phyloP scores from a whole-genome alignment of 1,140 invertebrate genomes.

The Achatina immaculata region DNA sequence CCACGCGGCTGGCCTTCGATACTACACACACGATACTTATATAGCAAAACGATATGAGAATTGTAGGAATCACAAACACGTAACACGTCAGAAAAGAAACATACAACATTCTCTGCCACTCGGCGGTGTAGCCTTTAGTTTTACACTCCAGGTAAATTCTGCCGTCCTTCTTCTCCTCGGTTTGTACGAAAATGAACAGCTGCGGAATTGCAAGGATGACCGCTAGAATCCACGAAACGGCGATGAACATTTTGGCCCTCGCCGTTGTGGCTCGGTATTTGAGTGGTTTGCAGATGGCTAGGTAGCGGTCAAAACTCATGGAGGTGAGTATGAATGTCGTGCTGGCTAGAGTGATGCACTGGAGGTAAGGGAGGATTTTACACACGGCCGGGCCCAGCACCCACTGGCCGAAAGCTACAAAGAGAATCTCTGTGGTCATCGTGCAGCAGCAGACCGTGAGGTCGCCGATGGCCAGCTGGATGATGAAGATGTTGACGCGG shows the following conservation, averaged over 20 bases:
- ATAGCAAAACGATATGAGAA: slow-evolving; percentile 72
- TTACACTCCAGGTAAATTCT: slow-evolving; percentile 63
- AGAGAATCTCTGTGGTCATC: slow-evolving; percentile 72
- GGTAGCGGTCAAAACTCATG: slow-evolving; percentile 72
- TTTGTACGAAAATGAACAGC: slow-evolving; percentile 71
- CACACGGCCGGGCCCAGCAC: slow-evolving; percentile 70
- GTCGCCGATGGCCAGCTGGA: slow-evolving; percentile 72
- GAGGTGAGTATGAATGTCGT: slow-evolving; percentile 72
- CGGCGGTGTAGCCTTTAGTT: slow-evolving; percentile 70
- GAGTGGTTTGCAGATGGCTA: slow-evolving; percentile 72
- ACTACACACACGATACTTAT: slow-evolving; percentile 53
- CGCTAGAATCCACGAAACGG: slow-evolving; percentile 69
- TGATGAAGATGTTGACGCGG: slow-evolving; percentile 73
- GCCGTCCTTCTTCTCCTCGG: slow-evolving; percentile 53
- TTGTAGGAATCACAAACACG: slow-evolving; percentile 69
- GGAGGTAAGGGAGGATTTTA: slow-evolving; percentile 71
- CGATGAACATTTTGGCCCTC: slow-evolving; percentile 61
- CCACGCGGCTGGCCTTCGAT: slow-evolving; percentile 35
- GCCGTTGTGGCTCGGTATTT: slow-evolving; percentile 53
- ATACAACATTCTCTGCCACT: slow-evolving; percentile 72
- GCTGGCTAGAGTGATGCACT: slow-evolving; percentile 71
- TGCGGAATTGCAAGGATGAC: slow-evolving; percentile 72
- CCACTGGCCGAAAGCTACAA: slow-evolving; percentile 70
- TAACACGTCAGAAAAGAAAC: slow-evolving; percentile 70
- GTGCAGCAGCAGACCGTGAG: slow-evolving; percentile 71